Conservation (phyloP, 2,888 invertebrate species). For the Eupithecia vulgata region DNA sequence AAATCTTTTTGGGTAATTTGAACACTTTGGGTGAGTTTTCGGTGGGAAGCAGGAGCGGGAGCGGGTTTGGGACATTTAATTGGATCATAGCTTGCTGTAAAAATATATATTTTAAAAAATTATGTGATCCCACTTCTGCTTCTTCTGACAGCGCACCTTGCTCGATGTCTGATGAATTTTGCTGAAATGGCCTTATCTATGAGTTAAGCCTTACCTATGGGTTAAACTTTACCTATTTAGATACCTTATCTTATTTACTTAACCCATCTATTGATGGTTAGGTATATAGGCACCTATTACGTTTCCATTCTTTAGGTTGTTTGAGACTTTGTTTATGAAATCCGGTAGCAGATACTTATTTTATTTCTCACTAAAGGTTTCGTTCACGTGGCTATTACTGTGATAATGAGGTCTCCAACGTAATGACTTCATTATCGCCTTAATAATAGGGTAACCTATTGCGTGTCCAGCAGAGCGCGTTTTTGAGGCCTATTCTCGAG, state of each 20-base stretch:
- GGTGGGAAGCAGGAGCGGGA: neutral
- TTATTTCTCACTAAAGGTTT: neutral
- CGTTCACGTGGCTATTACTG: constrained; percentile 5
- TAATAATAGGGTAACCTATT: constrained; percentile 15
- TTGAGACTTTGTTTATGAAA: neutral
- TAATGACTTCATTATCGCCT: constrained; percentile 12
- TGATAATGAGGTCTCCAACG: constrained; percentile 1
- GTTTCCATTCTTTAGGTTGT: neutral
- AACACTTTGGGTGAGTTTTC: neutral
- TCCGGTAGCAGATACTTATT: neutral
- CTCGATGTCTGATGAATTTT: no score
- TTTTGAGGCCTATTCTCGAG: constrained; percentile 35
- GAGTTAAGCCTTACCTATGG: no score
- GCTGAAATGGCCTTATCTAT: no score
- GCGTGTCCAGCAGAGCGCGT: constrained; percentile 20
- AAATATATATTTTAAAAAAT: no score
- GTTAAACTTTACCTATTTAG: no score
- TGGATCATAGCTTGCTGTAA: neutral
- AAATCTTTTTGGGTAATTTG: neutral
- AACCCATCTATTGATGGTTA: neutral
- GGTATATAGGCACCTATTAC: neutral
- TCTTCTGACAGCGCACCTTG: no score
- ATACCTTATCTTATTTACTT: no score
- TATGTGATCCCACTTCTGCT: no score
- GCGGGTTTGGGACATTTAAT: neutral